phyloP scores from a whole-genome alignment of 1,140 invertebrate genomes.

The Mesaphorura yosii region DNA sequence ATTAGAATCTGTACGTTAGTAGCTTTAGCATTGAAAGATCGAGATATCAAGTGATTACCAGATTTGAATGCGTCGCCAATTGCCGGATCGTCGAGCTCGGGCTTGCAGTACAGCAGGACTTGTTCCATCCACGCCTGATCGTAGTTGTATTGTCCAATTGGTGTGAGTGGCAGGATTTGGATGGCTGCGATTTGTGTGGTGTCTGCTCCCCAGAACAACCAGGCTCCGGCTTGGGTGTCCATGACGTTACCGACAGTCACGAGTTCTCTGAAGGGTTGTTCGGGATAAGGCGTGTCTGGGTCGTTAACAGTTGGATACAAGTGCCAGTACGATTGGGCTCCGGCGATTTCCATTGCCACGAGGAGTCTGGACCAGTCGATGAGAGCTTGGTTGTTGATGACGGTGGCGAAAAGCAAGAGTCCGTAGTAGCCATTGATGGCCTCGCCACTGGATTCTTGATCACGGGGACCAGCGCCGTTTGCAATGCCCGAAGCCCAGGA shows the following conservation, averaged over 20 bases:
- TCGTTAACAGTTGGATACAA: constrained; percentile 7
- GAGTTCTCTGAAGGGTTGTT: constrained; percentile 20
- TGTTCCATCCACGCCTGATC: constrained; percentile 23
- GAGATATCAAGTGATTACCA: constrained; percentile 16
- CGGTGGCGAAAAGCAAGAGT: constrained; percentile 16
- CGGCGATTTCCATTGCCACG: constrained; percentile 21
- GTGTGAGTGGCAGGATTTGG: constrained; percentile 25
- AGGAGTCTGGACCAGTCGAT: constrained; percentile 21
- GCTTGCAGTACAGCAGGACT: constrained; percentile 15
- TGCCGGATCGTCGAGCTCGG: constrained; percentile 11
- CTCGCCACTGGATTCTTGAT: constrained; percentile 22
- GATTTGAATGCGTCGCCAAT: constrained; percentile 27
- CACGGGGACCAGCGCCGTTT: constrained; percentile 18
- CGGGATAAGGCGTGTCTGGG: constrained; percentile 14
- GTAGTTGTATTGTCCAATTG: constrained; percentile 20
- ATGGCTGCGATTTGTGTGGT: constrained; percentile 24
- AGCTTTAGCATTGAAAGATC: background rate
- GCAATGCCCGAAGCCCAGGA: constrained; percentile 25
- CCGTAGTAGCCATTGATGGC: constrained; percentile 28
- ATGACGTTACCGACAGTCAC: constrained; percentile 21
- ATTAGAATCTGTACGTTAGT: too few relatives aligned
- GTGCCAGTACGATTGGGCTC: constrained; percentile 22
- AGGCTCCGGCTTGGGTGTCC: constrained; percentile 20
- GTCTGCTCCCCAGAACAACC: constrained; percentile 21
- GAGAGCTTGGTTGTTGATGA: constrained; percentile 18